phyloP scores from a whole-genome alignment of 92 coral and sea anemone species.

The Diadumene lineata region DNA sequence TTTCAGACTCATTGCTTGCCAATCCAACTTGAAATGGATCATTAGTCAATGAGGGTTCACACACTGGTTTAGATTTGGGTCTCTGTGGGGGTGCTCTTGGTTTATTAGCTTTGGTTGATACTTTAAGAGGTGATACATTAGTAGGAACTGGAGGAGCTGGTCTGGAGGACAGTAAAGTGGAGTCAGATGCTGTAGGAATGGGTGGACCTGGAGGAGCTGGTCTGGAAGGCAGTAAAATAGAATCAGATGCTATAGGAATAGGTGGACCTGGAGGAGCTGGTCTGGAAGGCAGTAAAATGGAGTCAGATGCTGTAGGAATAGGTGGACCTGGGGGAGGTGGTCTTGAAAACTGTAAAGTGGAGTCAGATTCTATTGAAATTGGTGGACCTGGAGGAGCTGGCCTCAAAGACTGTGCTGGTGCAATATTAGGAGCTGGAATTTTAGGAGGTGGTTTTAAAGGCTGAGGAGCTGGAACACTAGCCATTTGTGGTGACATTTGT shows the following conservation, averaged over 20 bases:
- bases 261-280: constrained; percentile 3
- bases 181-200: not conserved
- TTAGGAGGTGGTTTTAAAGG: not conserved
- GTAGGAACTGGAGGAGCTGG: constrained; percentile 22
- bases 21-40: constrained; percentile 12
- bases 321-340: constrained; percentile 1
- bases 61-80: constrained; percentile 79
- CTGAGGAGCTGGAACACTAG: constrained; percentile 3
- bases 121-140: constrained; percentile 19
- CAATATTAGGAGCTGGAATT: not conserved
- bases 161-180: constrained; percentile 3
- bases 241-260: not conserved
- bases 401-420: constrained; percentile 14
- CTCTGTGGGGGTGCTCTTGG: constrained; percentile 77
- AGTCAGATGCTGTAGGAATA: not conserved
- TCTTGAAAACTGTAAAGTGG: constrained; percentile 11
- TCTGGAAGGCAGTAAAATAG: constrained; percentile 11
- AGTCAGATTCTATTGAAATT: not conserved
- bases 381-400: constrained; percentile 3
- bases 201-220: constrained; percentile 3
- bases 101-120: constrained; percentile 31
- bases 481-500: constrained; percentile 9
- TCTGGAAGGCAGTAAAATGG: constrained; percentile 11
- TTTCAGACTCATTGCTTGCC: not conserved
- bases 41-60: constrained; percentile 40